A percentile compares a stretch with the other conserved stretches of the same genome.
Conservation (phyloP, 2,888 invertebrate genomes). For the Keiferia lycopersicella region DNA sequence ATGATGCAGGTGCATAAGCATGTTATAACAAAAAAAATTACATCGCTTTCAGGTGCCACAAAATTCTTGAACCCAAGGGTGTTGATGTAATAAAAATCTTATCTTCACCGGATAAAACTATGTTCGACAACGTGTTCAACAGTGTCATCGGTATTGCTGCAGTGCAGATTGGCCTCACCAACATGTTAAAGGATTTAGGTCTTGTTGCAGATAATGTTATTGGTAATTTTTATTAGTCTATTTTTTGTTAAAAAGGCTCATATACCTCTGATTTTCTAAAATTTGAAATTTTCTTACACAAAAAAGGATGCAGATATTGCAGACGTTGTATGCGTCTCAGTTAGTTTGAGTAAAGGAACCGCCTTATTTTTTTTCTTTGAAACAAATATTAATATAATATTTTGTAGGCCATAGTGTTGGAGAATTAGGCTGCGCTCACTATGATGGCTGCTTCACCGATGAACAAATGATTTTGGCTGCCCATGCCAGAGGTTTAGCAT, state of each 20-base stretch:
- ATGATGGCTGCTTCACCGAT: constrained; percentile 6
- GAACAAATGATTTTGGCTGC: constrained; percentile 13
- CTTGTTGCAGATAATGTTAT: constrained; percentile 87
- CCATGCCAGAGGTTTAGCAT: constrained; percentile 8
- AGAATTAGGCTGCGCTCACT: constrained; percentile 13
- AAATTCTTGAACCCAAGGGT: constrained; percentile 77
- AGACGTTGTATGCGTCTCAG: too few relatives aligned
- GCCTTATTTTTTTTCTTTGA: too few relatives aligned
- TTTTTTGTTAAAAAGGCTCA: neutral
- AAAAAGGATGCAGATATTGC: too few relatives aligned
- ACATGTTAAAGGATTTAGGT: constrained; percentile 82
- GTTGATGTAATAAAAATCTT: constrained; percentile 84
- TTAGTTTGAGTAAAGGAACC: too few relatives aligned
- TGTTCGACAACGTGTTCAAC: constrained; percentile 84
- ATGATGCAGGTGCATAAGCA: too few relatives aligned
- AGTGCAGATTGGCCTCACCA: constrained; percentile 83
- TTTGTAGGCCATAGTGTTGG: constrained; percentile 17
- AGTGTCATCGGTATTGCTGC: constrained; percentile 89
- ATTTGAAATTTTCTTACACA: too few relatives aligned
- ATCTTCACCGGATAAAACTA: constrained; percentile 81
- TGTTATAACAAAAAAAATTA: neutral
- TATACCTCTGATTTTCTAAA: too few relatives aligned
- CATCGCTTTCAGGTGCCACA: neutral
- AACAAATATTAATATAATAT: neutral
- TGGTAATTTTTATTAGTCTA: constrained; percentile 69